Evolutionary conservation across 2,888 invertebrate genomes (phyloP).

Genomic region (Andrena haemorrhoa): DNA sequence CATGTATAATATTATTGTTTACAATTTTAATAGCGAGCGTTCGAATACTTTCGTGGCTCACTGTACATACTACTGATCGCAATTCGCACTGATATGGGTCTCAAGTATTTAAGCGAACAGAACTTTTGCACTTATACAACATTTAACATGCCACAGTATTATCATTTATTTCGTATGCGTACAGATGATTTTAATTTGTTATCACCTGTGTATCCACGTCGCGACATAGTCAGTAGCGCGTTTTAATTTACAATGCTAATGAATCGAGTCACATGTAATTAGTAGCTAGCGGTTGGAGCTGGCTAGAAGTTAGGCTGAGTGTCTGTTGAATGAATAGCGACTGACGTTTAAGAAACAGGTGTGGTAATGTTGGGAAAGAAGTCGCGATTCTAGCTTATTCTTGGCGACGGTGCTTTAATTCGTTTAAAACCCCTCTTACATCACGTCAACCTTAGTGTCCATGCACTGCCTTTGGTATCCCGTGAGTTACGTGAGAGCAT

Average conservation of each 20-base stretch:
- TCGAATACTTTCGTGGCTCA: too few relatives aligned
- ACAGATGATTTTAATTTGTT: neutral
- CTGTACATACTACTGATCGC: too few relatives aligned
- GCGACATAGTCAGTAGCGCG: neutral
- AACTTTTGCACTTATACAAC: neutral
- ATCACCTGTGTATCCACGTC: slow-evolving; percentile 19
- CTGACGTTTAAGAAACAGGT: slow-evolving; percentile 51
- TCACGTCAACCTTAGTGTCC: slow-evolving; percentile 66
- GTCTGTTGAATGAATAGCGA: slow-evolving; percentile 22
- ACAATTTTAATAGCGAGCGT: too few relatives aligned
- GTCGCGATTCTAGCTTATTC: slow-evolving; percentile 44
- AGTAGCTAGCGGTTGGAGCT: neutral
- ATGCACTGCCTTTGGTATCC: slow-evolving; percentile 56
- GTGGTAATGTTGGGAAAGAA: slow-evolving; percentile 26
- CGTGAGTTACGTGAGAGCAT: slow-evolving; percentile 66
- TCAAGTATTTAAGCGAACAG: too few relatives aligned
- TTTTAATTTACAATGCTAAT: neutral
- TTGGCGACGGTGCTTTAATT: slow-evolving; percentile 66
- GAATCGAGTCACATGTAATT: neutral
- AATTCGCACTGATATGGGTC: too few relatives aligned
- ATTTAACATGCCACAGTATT: neutral
- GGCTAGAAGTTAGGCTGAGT: neutral
- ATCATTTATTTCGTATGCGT: neutral
- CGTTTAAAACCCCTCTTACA: slow-evolving; percentile 71
- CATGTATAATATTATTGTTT: too few relatives aligned